Base-by-base conservation (phyloP, 2,113 vertebrate genomes). In the Egretta garzetta region DNA sequence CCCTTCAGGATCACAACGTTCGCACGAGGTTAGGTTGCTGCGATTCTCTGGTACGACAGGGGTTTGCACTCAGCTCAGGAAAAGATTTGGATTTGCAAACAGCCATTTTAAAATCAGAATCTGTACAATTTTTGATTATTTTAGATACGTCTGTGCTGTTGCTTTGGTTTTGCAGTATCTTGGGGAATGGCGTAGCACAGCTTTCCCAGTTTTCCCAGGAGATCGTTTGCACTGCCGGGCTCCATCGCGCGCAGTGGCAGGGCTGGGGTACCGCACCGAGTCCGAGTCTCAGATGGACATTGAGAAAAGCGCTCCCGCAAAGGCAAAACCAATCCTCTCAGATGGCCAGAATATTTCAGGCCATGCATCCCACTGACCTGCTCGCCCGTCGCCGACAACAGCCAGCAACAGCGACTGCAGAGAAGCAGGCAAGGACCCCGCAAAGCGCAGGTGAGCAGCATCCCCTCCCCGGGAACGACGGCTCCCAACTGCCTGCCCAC, bases 1-100 rank as follows among this genome's bases (percentile, higher is more conserved):
- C 8, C 8, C 13, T 35, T 27, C 35, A 2, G 68, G 39, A 26
- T 7, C 60, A 19, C 45, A 1, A 12, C 0, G 9, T 4, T 2
- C 72, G 28, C 20, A 1, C 6, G 28, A 21, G 45, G 43, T 19
- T 6, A 4, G 75, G 33, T 10, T 24, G 12, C 52, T 10, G 33
- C 59, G 39, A 4, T 0, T 52, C 52, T 37, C 66, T 28, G 47
- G 5, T 4, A 13, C 2, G 9, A 22, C 1, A 33, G 37, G 41
- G 50, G 9, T 66, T 27, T 16, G 45, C 23, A 16, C n/a, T 68
- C 53, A 16, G 7, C 58, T 63, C 27, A 2, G 83, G 47, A 22
- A 52, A n/a, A 45, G 35, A 59, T 21, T 4, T 18, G 45, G 56
- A 14, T n/a, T 55, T 16, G 12, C 62, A 43, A 87, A 43, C 16